Conservation (phyloP, 2,113 vertebrate genomes). For the Rana temporaria region DNA sequence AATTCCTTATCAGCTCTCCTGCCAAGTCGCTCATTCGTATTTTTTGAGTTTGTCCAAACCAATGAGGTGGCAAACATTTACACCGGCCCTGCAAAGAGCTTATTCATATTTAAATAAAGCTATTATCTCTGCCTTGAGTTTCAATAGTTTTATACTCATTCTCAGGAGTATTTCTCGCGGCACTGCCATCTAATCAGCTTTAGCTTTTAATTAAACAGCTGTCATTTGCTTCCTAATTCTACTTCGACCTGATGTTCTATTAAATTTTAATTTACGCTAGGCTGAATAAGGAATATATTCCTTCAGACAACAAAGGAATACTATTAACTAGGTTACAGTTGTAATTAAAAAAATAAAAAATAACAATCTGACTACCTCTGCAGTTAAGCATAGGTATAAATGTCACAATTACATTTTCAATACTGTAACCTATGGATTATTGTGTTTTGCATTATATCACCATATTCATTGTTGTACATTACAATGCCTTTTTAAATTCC, state of each 20-base stretch:
- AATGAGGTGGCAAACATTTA: slow-evolving; percentile 63
- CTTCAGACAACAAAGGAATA: slow-evolving; percentile 69
- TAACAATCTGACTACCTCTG: slow-evolving; percentile 59
- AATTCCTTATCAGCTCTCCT: slow-evolving; percentile 47
- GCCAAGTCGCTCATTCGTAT: slow-evolving; percentile 35
- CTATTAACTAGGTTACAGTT: slow-evolving; percentile 69
- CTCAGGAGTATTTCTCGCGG: slow-evolving; percentile 70
- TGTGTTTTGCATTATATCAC: too few species aligned
- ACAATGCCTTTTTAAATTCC: too few species aligned
- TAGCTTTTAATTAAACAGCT: slow-evolving; percentile 75
- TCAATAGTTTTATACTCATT: slow-evolving; percentile 64
- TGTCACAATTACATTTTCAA: slow-evolving; percentile 36
- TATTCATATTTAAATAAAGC: slow-evolving; percentile 70
- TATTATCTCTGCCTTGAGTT: slow-evolving; percentile 62
- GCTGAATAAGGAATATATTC: slow-evolving; percentile 69
- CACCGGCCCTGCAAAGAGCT: slow-evolving; percentile 30
- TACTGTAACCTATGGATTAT: background rate
- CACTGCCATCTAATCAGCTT: slow-evolving; percentile 69
- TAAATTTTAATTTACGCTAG: slow-evolving; percentile 74
- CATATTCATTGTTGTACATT: too few species aligned
- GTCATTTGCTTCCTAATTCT: slow-evolving; percentile 72
- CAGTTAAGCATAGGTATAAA: slow-evolving; percentile 59
- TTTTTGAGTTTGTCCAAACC: slow-evolving; percentile 59
- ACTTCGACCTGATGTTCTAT: slow-evolving; percentile 72
- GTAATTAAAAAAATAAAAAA: slow-evolving; percentile 67